A percentile compares a stretch with the other conserved stretches of the same genome.
phyloP scores from a whole-genome alignment of 2,888 invertebrate species.

The Clivina fossor region DNA sequence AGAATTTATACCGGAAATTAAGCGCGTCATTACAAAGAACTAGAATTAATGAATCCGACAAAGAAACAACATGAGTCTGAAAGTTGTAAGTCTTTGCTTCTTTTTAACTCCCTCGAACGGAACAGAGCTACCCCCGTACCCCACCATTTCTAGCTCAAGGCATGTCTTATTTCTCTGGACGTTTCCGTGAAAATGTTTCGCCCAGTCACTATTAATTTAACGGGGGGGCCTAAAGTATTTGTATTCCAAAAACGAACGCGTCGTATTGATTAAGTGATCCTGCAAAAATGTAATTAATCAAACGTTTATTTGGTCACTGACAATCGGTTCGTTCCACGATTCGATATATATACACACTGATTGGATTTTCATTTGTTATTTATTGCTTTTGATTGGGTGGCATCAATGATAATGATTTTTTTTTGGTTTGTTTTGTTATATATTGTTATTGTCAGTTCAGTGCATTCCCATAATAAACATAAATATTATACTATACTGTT shows the following conservation, averaged over 20 bases:
- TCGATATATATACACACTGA: too few relatives aligned
- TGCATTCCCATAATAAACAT: too few relatives aligned
- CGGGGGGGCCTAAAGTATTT: too few relatives aligned
- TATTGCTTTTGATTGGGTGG: too few relatives aligned
- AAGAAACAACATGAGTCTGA: slow-evolving; percentile 14
- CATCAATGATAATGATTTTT: too few relatives aligned
- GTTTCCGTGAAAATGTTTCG: too few relatives aligned
- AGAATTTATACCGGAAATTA: slow-evolving; percentile 30
- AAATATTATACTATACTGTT: too few relatives aligned
- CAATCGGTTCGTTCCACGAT: slow-evolving; percentile 9
- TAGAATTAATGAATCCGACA: slow-evolving; percentile 27
- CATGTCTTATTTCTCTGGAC: too few relatives aligned
- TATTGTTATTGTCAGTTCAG: too few relatives aligned
- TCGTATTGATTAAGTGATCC: slow-evolving; percentile 23
- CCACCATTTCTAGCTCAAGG: too few relatives aligned
- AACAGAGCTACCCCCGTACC: too few relatives aligned
- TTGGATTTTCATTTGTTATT: slow-evolving; percentile 11
- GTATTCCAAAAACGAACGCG: slow-evolving; percentile 14
- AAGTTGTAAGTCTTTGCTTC: slow-evolving; percentile 8
- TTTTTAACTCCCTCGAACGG: not conserved
- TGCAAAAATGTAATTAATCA: slow-evolving; percentile 18
- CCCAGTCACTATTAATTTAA: too few relatives aligned
- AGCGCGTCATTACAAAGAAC: slow-evolving; percentile 25
- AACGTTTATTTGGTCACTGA: slow-evolving; percentile 21
- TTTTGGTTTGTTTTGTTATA: not conserved